Evolutionary conservation across 1,140 invertebrate species (phyloP).

Genomic region (Mactra quadrangularis): DNA sequence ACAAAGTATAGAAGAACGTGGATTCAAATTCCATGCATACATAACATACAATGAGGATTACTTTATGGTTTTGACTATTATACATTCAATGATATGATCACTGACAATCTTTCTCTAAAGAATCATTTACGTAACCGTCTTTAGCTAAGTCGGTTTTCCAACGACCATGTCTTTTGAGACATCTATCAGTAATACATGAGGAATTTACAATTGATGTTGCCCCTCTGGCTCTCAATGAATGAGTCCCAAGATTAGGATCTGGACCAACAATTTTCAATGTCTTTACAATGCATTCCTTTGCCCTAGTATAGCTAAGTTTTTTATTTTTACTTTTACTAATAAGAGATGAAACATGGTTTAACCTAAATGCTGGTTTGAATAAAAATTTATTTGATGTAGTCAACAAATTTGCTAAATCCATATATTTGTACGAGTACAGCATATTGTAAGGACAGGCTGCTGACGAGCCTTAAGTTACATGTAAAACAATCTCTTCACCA

Average conservation of each 20-base stretch:
- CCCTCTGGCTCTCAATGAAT: conserved; percentile 24
- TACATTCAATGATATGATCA: background rate
- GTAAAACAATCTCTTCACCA: conserved; percentile 52
- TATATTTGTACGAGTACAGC: conserved; percentile 57
- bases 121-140: background rate
- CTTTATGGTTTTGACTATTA: background rate
- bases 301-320: conserved; percentile 32
- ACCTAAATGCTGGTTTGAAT: conserved; percentile 56
- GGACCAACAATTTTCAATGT: conserved; percentile 5
- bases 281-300: conserved; percentile 3
- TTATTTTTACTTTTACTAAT: conserved; percentile 57
- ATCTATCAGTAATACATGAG: background rate
- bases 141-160: conserved; percentile 21
- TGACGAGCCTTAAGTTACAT: conserved; percentile 40
- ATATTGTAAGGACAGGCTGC: conserved; percentile 56
- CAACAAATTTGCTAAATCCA: background rate
- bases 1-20: too few relatives aligned
- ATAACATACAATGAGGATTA: too few relatives aligned
- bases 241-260: conserved; percentile 13
- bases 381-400: conserved; percentile 35
- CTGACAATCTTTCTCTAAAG: background rate
- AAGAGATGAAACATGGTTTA: conserved; percentile 22
- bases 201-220: too few relatives aligned
- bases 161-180: conserved; percentile 16
- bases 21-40: too few relatives aligned